Percentiles rank a stretch among this genome's conserved stretches.
phyloP scores from a whole-genome alignment of 2,888 invertebrate genomes.

The Pristionchus fissidentatus region DNA sequence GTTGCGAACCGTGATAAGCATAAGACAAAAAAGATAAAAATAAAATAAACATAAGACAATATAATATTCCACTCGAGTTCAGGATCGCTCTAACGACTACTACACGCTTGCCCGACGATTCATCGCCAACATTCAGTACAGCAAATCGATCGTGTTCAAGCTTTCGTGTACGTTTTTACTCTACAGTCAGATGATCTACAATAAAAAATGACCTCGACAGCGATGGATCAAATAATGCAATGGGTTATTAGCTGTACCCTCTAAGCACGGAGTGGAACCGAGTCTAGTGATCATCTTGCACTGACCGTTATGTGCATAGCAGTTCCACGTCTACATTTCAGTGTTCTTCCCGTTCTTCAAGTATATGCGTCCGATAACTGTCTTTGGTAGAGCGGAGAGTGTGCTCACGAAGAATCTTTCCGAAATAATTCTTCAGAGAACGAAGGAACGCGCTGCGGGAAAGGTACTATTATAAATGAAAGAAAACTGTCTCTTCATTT shows the following conservation, averaged over 20 bases:
- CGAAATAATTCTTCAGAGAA: neutral
- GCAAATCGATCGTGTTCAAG: constrained; percentile 32
- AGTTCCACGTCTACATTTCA: too few relatives aligned
- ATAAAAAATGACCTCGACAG: too few relatives aligned
- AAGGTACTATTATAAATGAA: neutral
- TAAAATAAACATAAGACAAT: too few relatives aligned
- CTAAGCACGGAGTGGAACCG: too few relatives aligned
- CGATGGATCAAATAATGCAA: too few relatives aligned
- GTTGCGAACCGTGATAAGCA: too few relatives aligned
- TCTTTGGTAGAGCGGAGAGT: constrained; percentile 20
- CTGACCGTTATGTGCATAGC: too few relatives aligned
- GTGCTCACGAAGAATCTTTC: constrained; percentile 18
- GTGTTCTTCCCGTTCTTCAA: constrained; percentile 1
- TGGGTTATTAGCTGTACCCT: too few relatives aligned
- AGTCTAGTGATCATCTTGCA: too few relatives aligned
- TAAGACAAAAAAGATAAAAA: too few relatives aligned
- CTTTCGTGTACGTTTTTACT: neutral
- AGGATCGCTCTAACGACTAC: constrained; percentile 43
- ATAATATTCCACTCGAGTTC: too few relatives aligned
- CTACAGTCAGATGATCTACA: neutral
- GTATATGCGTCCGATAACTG: constrained; percentile 2
- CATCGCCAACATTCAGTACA: constrained; percentile 17
- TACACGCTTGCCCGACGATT: constrained; percentile 7
- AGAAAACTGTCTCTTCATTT: too few relatives aligned
- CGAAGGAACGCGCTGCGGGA: constrained; percentile 17